Evolutionary conservation across 2,888 invertebrate species (phyloP), one percentile per base, ranked within the genome.

Genomic region (Macrophya annulata): DNA sequence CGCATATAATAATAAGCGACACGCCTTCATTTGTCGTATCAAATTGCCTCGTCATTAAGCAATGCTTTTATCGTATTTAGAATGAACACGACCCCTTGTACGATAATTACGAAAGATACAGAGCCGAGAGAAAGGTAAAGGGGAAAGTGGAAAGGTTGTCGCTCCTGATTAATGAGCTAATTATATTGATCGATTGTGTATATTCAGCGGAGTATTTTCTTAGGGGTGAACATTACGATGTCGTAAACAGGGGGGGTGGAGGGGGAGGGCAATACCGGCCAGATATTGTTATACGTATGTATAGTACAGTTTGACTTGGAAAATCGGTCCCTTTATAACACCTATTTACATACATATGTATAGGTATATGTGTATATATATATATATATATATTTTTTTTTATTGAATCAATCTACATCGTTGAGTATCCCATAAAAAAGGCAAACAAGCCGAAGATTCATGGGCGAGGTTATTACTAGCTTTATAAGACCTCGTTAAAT

Each of bases 11-110:
- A 31, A 31, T 31, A 21, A 43, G 17, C 45, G 65, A 21, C 82
- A 25, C 45, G 65, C 82, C 82, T 65, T 59, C 43, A 31, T 82
- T 82, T 48, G 65, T 31, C 48, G 68, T 48, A 65, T 83, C 83
- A 68, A 83, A 83, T 83, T 68, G 31, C 83, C 48, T n/a, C 45
- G 31, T 83, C 65, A 83, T 83, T 48, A 83, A 25, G 71, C 48
- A 25, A 65, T 83, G 83, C 83, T 83, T 83, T 83, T 68, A 83
- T 68, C 48, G 68, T 71, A 83, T 83, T 83, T 48, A 71, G 15
- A 48, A 31, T n/a, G 71, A 45, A 68, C 48, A 37, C 48, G 62
- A 68, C 68, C 68, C 71, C 48, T 83, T 71, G 83, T 83, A 10
- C 45, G 25, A 71, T 83, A 83, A 83, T 83, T 83, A 83, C 68